A percentile compares a stretch with the other conserved stretches of the same genome.
phyloP scores from a whole-genome alignment of 1,140 invertebrate species.

The Portunus trituberculatus region DNA sequence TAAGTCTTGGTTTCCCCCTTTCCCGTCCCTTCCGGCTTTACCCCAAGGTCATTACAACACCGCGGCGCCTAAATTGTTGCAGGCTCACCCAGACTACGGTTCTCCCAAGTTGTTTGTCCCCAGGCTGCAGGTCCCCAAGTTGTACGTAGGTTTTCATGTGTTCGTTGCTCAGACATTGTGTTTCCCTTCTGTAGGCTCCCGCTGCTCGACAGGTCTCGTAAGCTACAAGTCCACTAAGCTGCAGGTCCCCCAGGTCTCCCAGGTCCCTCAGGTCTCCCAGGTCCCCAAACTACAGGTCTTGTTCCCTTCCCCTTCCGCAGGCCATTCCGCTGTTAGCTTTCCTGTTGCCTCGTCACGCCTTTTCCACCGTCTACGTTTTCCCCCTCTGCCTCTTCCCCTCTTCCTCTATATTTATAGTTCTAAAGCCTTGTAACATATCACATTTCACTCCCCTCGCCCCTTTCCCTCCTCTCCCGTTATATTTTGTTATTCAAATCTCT shows the following conservation, averaged over 20 bases:
- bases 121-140: constrained; percentile 2
- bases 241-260: neutral
- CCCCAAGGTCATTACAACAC: neutral
- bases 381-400: neutral
- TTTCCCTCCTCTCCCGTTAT: constrained; percentile 15
- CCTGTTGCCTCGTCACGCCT: constrained; percentile 1
- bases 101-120: neutral
- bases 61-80: neutral
- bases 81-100: neutral
- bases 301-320: constrained; percentile 1
- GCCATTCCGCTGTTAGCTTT: constrained; percentile 1
- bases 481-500: constrained; percentile 54
- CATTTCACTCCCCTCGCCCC: constrained; percentile 47
- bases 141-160: neutral
- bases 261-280: neutral
- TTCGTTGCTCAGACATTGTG: neutral
- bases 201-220: neutral
- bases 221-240: neutral
- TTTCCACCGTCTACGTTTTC: neutral
- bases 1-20: neutral
- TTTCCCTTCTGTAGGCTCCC: neutral
- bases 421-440: constrained; percentile 40
- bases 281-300: neutral
- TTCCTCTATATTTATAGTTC: constrained; percentile 34
- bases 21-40: neutral